A percentile compares a stretch with the other conserved stretches of the same genome.
phyloP scores from a whole-genome alignment of 2,797 vertebrate genomes.

The Myotis planiceps region DNA sequence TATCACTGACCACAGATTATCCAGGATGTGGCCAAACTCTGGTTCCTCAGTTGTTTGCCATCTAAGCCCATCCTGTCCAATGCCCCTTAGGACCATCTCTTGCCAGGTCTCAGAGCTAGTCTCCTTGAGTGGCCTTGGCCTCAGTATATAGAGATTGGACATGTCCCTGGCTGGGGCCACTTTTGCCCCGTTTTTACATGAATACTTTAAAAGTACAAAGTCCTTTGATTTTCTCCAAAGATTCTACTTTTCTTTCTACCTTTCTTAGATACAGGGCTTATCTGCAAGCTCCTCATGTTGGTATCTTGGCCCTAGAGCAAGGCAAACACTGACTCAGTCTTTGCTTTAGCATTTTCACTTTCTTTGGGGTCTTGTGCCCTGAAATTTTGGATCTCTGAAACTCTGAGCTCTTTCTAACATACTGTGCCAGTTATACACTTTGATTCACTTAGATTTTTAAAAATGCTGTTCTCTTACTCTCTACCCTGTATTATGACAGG shows the following conservation, averaged over 20 bases:
- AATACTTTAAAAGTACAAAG: not conserved
- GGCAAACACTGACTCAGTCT: not conserved
- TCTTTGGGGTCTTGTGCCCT: not conserved
- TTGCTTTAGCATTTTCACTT: not conserved
- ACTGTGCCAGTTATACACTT: not conserved
- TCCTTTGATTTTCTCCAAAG: not conserved
- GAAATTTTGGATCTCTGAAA: not conserved
- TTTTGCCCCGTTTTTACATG: not conserved
- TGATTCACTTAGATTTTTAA: not conserved
- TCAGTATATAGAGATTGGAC: not conserved
- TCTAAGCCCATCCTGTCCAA: not conserved
- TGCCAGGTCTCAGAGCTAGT: not conserved
- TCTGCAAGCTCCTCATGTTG: not conserved
- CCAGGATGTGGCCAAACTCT: constrained; percentile 53
- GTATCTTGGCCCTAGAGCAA: not conserved
- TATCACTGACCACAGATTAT: constrained; percentile 65
- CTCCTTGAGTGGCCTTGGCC: not conserved
- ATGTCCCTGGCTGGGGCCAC: not conserved
- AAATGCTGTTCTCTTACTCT: not conserved
- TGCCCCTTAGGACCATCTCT: not conserved
- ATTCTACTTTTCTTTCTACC: not conserved
- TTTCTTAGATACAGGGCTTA: not conserved
- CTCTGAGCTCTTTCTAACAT: not conserved
- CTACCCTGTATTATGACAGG: not conserved
- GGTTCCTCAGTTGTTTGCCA: constrained; percentile 3